Evolutionary conservation across 2,797 vertebrate species (phyloP), one percentile per base, ranked within the genome.

Genomic region (Gobionotothen gibberifrons): DNA sequence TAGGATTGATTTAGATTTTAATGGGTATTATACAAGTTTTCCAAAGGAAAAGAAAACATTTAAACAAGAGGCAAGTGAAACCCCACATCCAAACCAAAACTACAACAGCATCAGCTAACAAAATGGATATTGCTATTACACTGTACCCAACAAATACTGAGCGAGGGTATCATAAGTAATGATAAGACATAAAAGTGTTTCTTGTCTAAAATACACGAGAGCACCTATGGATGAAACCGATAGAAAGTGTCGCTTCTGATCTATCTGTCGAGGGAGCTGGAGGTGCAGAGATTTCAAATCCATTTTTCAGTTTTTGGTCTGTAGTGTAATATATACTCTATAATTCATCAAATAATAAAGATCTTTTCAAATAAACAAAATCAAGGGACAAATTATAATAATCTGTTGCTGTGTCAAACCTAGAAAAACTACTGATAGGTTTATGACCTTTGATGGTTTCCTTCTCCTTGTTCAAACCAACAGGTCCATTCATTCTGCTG

Each of bases 21-120:
- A 93, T 95, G 88, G 86, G 78, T 93, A 93, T 92, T 92, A 94
- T 94, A 94, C 87, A 93, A 80, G 85, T 93, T 89, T 90, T 92
- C 84, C 60, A 51, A 90, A 92, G 84, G 83, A 90, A 91, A 92
- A 89, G 65, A 88, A 91, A 91, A 91, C 88, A 95, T 81, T 91
- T 90, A 92, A 94, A 92, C 88, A 92, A 91, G 85, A 90, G 85
- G 90, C 77, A 86, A 91, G 87, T 89, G 83, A 92, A 89, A 88
- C 86, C 89, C 87, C 88, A 92, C 83, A 90, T 93, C 87, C 90
- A 93, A 93, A 93, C 84, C 90, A 91, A 92, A 94, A 91, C 87
- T 92, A 92, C 88, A 92, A 93, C 84, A 91, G 91, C 89, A 90
- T 92, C 82, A 88, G 87, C 88, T 90, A 92, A 92, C 80, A 90